These are phyloP conservation scores for Casuarius casuarius DNA, from an alignment of 2,113 vertebrate genomes.

Conservation along the genomic window DNA sequence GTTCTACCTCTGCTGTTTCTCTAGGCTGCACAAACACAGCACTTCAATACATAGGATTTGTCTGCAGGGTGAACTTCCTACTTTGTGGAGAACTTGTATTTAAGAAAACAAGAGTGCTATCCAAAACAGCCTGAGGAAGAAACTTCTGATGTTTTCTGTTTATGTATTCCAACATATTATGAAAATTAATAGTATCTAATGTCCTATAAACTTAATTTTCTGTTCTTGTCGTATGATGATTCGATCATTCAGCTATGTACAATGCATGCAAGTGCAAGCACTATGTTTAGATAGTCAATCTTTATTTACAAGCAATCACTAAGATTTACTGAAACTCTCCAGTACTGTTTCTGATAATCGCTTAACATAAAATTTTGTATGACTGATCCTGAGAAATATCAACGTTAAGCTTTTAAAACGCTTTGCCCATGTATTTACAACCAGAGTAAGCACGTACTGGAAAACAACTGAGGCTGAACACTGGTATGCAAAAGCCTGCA, in stretches of 20 bases:
- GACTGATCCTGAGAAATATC: background rate
- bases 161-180: background rate
- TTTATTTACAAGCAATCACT: background rate
- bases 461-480: background rate
- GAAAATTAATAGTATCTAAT: background rate
- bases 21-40: constrained; percentile 42
- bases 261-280: background rate
- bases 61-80: background rate
- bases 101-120: background rate
- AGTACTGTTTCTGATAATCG: background rate
- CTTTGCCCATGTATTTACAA: background rate
- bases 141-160: background rate
- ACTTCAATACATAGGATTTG: background rate
- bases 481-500: background rate
- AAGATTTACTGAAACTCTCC: background rate
- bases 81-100: background rate
- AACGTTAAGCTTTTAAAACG: background rate
- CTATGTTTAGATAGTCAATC: background rate
- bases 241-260: background rate
- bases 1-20: constrained; percentile 58
- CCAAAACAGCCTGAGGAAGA: constrained; percentile 8
- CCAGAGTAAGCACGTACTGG: background rate
- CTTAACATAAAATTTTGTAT: background rate
- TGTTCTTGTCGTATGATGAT: background rate
- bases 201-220: background rate